phyloP scores from a whole-genome alignment of 2,797 vertebrate genomes.

The Thalassophryne amazonica region DNA sequence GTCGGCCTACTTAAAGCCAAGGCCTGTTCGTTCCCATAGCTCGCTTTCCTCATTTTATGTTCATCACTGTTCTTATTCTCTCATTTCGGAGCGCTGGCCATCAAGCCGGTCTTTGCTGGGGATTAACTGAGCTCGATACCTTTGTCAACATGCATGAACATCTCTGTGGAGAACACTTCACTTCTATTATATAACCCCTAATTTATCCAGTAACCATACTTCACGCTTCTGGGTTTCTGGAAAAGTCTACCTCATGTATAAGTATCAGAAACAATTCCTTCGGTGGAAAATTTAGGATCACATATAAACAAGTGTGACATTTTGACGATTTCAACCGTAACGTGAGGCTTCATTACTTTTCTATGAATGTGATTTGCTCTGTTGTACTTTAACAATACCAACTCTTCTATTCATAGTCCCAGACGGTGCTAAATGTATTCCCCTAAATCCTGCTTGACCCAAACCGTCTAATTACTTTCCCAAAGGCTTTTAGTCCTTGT shows the following conservation, averaged over 20 bases:
- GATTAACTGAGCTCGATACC: constrained; percentile 70
- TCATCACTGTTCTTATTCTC: constrained; percentile 56
- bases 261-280: constrained; percentile 24
- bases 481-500: constrained; percentile 26
- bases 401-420: constrained; percentile 1
- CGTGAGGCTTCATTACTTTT: constrained; percentile 18
- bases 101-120: constrained; percentile 37
- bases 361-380: constrained; percentile 3
- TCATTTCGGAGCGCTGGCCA: constrained; percentile 55
- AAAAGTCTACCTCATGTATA: constrained; percentile 18
- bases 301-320: too few relatives aligned
- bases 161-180: constrained; percentile 49
- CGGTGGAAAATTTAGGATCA: constrained; percentile 19
- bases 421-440: constrained; percentile 31
- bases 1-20: constrained; percentile 69
- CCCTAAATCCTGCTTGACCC: constrained; percentile 30
- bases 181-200: constrained; percentile 42
- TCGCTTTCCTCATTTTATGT: constrained; percentile 46
- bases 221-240: constrained; percentile 1
- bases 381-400: constrained; percentile 6
- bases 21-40: constrained; percentile 52
- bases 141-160: constrained; percentile 74
- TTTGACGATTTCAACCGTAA: too few relatives aligned
- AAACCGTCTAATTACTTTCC: constrained; percentile 42
- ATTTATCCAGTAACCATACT: constrained; percentile 40